Conservation (phyloP, 2,888 invertebrate species). For the Diadegma fenestrale region DNA sequence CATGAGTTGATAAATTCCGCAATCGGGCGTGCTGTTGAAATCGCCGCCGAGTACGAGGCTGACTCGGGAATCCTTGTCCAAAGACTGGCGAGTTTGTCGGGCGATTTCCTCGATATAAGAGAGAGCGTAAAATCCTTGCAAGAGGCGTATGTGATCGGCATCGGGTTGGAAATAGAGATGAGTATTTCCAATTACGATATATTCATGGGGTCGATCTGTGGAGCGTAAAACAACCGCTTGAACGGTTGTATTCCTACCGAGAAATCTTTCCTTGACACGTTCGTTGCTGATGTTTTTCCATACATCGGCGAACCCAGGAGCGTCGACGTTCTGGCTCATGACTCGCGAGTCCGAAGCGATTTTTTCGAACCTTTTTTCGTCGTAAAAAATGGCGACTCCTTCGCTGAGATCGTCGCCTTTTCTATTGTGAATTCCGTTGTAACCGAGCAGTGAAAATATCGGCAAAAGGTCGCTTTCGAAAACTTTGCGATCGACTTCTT, state of each 20-base stretch:
- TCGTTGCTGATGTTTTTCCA: slow-evolving; percentile 89
- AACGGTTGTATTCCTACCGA: slow-evolving; percentile 89
- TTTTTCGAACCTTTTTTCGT: slow-evolving; percentile 89
- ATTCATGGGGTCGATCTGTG: slow-evolving; percentile 86
- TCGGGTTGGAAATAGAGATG: slow-evolving; percentile 97
- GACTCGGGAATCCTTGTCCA: slow-evolving; percentile 84
- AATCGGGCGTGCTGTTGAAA: slow-evolving; percentile 95
- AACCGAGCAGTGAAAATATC: slow-evolving; percentile 86
- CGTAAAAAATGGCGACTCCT: slow-evolving; percentile 93
- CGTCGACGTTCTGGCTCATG: slow-evolving; percentile 87
- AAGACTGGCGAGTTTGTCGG: slow-evolving; percentile 82
- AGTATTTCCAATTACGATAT: slow-evolving; percentile 92
- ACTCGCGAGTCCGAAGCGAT: slow-evolving; percentile 86
- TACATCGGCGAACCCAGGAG: slow-evolving; percentile 86
- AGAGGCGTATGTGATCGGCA: slow-evolving; percentile 94
- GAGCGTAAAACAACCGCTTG: slow-evolving; percentile 87
- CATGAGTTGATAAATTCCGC: slow-evolving; percentile 92
- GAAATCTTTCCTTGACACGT: slow-evolving; percentile 87
- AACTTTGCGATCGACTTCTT: slow-evolving; percentile 95
- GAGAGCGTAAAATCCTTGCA: slow-evolving; percentile 93
- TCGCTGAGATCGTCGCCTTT: slow-evolving; percentile 92
- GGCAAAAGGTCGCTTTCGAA: slow-evolving; percentile 89
- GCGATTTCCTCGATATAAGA: slow-evolving; percentile 89
- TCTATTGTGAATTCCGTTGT: slow-evolving; percentile 88
- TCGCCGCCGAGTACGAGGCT: slow-evolving; percentile 95